phyloP scores from a whole-genome alignment of 2,797 vertebrate genomes.

The Characodon lateralis region DNA sequence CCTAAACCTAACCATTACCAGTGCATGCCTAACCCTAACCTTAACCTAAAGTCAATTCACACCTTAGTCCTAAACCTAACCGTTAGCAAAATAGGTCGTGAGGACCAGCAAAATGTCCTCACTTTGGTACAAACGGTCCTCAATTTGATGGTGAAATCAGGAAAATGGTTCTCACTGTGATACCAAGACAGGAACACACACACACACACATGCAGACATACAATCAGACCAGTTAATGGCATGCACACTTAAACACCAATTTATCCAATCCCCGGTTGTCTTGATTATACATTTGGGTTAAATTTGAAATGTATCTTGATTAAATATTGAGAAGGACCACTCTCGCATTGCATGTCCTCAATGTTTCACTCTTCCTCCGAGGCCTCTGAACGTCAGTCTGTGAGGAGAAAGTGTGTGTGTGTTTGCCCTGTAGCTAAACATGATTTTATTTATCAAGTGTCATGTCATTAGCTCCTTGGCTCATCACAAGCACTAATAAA shows the following conservation, averaged over 20 bases:
- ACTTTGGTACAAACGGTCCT: too few species aligned
- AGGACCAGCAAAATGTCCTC: too few species aligned
- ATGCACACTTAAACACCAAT: conserved; percentile 69
- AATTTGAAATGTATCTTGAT: conserved; percentile 78
- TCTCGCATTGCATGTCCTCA: conserved; percentile 71
- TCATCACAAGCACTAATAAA: conserved; percentile 37
- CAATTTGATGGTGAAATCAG: too few species aligned
- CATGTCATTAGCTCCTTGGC: conserved; percentile 40
- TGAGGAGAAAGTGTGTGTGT: conserved; percentile 30
- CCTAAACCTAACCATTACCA: too few species aligned
- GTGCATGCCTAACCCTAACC: too few species aligned
- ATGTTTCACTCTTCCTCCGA: conserved; percentile 76
- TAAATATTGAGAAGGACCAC: conserved; percentile 78
- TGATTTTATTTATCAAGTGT: conserved; percentile 53
- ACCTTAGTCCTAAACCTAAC: too few species aligned
- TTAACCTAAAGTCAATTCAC: too few species aligned
- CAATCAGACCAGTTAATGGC: conserved; percentile 55
- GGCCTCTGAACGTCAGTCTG: conserved; percentile 54
- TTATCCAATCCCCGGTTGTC: conserved; percentile 69
- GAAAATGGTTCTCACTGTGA: too few species aligned
- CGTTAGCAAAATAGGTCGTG: too few species aligned
- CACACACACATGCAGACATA: conserved; percentile 29
- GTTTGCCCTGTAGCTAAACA: conserved; percentile 32
- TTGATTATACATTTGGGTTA: conserved; percentile 76
- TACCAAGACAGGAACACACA: background rate